Base-by-base conservation (phyloP, 2,797 vertebrate genomes). In the Spondyliosoma cantharus region DNA sequence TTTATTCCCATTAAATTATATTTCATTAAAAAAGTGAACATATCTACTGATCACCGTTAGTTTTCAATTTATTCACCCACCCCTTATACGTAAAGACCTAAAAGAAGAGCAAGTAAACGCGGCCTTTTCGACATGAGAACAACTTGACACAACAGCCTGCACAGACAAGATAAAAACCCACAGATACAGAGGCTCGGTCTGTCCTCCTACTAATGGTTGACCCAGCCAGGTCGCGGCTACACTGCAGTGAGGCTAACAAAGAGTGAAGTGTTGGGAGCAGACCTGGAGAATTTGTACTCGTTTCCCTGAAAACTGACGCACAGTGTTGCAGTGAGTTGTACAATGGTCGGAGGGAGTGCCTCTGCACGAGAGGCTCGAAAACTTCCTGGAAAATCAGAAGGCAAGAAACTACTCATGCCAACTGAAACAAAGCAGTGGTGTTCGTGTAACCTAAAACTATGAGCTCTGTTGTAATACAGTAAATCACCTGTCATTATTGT, bases 361-460 rank as follows among this genome's bases (percentile, higher is more conserved):
- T 17, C 61, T 7, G 32, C 48, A 29, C 1, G 6, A n/a, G 2
- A 81, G 42, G 27, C 6, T 56, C 57, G 32, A 3, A 71, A 71
- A 77, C 9, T 20, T 84, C 54, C 54, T 32, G 54, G 53, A 80
- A 58, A 37, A 15, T 13, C 62, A 5, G 1, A 43, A 65, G 57
- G 25, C 9, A 65, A 43, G 1, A 62, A 63, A 61, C 0, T 0
- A 46, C 20, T 63, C 58, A 0, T 4, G 14, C 11, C 52, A 13
- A 49, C 19, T 67, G 15, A 43, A 81, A 76, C 12, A 43, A 37
- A 17, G 54, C 6, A 64, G 43, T 25, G 37, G 9, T 4, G 20
- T 27, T 62, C 27, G 6, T 59, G 52, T 32, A 81, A 81, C 20
- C 42, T 64, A 64, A 78, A 42, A 60, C 65, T 16, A 45, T 27